phyloP scores from a whole-genome alignment of 2,113 vertebrate species.

The Lepisosteus oculatus region DNA sequence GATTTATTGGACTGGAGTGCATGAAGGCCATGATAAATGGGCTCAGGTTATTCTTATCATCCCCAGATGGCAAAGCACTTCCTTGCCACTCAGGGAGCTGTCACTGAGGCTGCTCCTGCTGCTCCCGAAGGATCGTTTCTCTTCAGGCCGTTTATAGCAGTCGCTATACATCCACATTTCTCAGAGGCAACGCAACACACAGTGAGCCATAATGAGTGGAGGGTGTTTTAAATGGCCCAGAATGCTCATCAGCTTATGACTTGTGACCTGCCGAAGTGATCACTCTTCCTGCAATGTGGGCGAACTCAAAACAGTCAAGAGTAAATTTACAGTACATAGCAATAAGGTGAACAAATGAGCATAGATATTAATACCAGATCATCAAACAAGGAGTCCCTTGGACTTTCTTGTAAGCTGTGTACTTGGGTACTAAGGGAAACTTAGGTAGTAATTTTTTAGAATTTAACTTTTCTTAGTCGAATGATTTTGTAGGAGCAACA shows the following conservation, averaged over 20 bases:
- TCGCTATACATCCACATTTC: slow-evolving; percentile 18
- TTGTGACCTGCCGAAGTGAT: slow-evolving; percentile 35
- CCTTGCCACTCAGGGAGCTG: slow-evolving; percentile 28
- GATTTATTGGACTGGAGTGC: slow-evolving; percentile 49
- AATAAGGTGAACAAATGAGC: slow-evolving; percentile 17
- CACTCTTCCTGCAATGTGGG: slow-evolving; percentile 16
- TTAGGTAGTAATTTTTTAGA: background rate
- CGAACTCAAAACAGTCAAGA: slow-evolving; percentile 15
- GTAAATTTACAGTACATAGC: slow-evolving; percentile 33
- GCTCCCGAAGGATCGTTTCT: background rate
- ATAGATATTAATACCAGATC: slow-evolving; percentile 42
- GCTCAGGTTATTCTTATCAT: slow-evolving; percentile 61
- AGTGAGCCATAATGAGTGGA: slow-evolving; percentile 14
- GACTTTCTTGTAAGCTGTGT: background rate
- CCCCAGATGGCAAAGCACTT: slow-evolving; percentile 53
- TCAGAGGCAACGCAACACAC: slow-evolving; percentile 7
- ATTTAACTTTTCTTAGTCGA: too few relatives aligned
- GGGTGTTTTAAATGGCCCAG: slow-evolving; percentile 5
- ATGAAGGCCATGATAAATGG: slow-evolving; percentile 48
- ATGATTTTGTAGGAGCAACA: too few relatives aligned
- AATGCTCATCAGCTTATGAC: slow-evolving; percentile 26
- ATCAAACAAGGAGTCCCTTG: slow-evolving; percentile 24
- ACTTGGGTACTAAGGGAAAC: slow-evolving; percentile 6
- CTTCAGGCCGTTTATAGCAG: background rate
- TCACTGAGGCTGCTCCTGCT: slow-evolving; percentile 34